Evolutionary conservation across 2,797 vertebrate species (phyloP).

Genomic region (Diceros bicornis): DNA sequence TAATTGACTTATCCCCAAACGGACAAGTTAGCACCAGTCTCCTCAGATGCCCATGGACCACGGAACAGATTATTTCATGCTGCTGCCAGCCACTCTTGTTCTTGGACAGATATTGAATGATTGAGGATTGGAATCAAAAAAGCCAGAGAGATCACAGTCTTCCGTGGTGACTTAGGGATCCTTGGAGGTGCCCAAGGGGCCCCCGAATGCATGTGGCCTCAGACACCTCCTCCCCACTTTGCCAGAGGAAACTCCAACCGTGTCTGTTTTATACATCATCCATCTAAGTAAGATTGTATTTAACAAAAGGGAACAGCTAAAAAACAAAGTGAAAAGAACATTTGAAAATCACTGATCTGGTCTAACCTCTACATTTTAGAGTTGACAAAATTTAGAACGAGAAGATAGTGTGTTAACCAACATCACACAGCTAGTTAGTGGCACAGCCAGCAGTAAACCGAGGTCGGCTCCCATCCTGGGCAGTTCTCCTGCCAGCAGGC

Average conservation of each 20-base stretch:
- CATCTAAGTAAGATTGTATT: slow-evolving; percentile 35
- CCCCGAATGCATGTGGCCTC: neutral
- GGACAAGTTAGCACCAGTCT: neutral
- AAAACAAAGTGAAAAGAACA: slow-evolving; percentile 29
- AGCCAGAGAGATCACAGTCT: neutral
- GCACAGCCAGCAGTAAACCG: neutral
- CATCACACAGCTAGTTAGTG: neutral
- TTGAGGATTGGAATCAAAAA: neutral
- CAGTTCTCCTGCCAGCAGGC: neutral
- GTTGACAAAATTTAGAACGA: neutral
- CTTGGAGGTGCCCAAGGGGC: neutral
- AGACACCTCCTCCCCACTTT: neutral
- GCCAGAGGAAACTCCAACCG: slow-evolving; percentile 38
- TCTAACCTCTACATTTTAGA: slow-evolving; percentile 3
- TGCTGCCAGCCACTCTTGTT: neutral
- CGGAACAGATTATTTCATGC: neutral
- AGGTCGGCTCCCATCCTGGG: neutral
- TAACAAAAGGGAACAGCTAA: neutral
- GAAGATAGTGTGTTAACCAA: neutral
- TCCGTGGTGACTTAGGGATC: neutral
- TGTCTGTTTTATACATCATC: slow-evolving; percentile 44
- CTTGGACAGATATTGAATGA: neutral
- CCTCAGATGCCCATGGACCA: neutral
- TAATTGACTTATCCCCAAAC: neutral
- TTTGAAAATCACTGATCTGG: slow-evolving; percentile 33